Evolutionary conservation across 92 coral and sea anemone species (phyloP), one percentile per base, ranked within the genome.

Genomic region (Galaxea fascicularis): DNA sequence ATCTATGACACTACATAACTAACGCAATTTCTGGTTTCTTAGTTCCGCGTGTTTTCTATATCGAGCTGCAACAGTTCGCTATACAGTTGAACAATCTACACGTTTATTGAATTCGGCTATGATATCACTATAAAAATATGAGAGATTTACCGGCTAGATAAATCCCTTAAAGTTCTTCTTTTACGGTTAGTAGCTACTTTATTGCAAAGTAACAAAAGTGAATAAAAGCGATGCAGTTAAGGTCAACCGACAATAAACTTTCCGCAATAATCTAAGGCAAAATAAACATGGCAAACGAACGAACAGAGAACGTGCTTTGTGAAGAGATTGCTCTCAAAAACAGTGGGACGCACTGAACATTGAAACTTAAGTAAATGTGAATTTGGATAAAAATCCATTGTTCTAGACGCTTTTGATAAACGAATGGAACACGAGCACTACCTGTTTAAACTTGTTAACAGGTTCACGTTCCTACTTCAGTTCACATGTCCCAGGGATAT

Each of bases 371-470:
- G 17, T 10, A 15, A 49, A 49, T 1, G 17, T 10, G 17, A 49
- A 49, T 1, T 49, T 15, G 13, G 17, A 10, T 49, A 12, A 6
- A 26, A 46, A 15, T 47, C 60, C 0, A 15, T 20, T 20, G 49
- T 75, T n/a, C 12, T 24, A 20, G 52, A 54, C 12, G 47, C 54
- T 31, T 73, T 75, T 57, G 67, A 54, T 30, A n/a, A 18, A 56
- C 52, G 4, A 20, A 52, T 28, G 29, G 4, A 9, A 6, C 46
- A 21, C 71, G 51, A 30, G 71, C 18, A 46, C 56, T 24, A 41
- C 82, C 82, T 60, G 82, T 26, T 63, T 53, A 22, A 29, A 77
- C 22, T 59, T 57, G 69, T 26, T 31, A 73, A 51, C 68, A 41
- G 54, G 81, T 76, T 41, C 68, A 76, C 44, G 18, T 31, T 22